Base-by-base conservation (phyloP, 2,113 vertebrate species). In the Brachyistius frenatus region DNA sequence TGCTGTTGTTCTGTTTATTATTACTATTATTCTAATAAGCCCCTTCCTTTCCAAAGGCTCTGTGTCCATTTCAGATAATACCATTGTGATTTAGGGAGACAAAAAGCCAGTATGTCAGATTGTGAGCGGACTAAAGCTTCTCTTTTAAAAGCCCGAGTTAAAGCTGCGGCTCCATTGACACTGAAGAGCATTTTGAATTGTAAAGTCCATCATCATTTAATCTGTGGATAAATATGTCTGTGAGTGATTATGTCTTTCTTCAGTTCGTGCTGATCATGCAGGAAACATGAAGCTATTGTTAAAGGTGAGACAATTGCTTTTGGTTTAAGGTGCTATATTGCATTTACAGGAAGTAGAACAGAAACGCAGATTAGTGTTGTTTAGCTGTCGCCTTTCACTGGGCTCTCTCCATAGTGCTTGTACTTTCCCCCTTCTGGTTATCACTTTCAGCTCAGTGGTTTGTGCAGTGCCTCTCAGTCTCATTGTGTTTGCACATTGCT, bases 211-310 rank as follows among this genome's bases (percentile, higher is more conserved):
- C 90, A 80, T 83, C 78, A 72, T 85, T 91, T 92, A 91, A 93
- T 93, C 93, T 91, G 86, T 71, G 86, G 84, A 88, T 91, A 90
- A 91, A 91, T 84, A 73, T 87, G 90, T 80, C 74, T 83, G 57
- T 68, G 78, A 68, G 80, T 88, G 91, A 87, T 92, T 88, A 82
- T 86, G 74, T 81, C 77, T 84, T 85, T 71, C 84, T 81, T 75
- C 62, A 7, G 83, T 77, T 80, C 73, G 76, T 71, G 88, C 90
- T 89, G 91, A 91, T 83, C 46, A 0, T 31, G 85, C 89, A 76
- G 66, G 62, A 86, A 81, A 23, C 23, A 23, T 23, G 23, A 23
- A 65, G 78, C 85, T 41, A 73, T 76, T 85, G 81, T 72, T 60
- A 76, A 73, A 76, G 44, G 44, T 11, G 30, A 73, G 54, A 90